Evolutionary conservation across 1,140 invertebrate species (phyloP), one percentile per base, ranked within the genome.

Genomic region (Drosophila malerkotliana): DNA sequence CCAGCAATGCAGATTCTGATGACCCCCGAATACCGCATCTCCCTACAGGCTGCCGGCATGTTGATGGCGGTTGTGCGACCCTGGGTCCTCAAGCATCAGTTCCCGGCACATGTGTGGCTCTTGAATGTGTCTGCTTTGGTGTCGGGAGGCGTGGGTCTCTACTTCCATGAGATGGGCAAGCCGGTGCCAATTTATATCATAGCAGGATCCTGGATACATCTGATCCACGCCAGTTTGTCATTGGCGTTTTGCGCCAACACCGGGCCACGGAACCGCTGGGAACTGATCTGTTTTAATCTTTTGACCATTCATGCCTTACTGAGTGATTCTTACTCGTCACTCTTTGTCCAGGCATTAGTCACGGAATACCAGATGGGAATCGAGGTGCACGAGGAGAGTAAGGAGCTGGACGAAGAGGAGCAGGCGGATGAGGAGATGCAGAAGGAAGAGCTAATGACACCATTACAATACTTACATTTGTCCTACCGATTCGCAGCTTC

Each of bases 271-370:
- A 91, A 78, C 47, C 92, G 93, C 4, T 66, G 94, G 0, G 71
- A 93, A 26, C 82, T 91, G 4, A 92, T 94, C 30, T 90, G 93
- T 60, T 92, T 93, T 1, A 92, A 92, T 28, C 80, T 94, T 37
- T 78, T 93, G 12, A 92, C 91, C 14, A 92, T 93, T 10, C 94
- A 94, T 72, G 81, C 93, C 1, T 79, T 95, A n/a, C 79, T 95
- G 15, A 95, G 94, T 5, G 92, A 94, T 1, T 93, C 93, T 1
- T 95, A 95, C 52, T 94, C 95, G 77, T 93, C 94, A 1, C 79
- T 95, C 3, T 95, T 95, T 66, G 93, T 94, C 51, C 91, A 95
- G n/a, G 80, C 92, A 6, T 82, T 95, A 18, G 91, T 61, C 12
- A 47, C 71, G 0, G 85, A 91, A 41, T 72, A 59, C 3, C 52